Base-by-base conservation (phyloP, 23 tunicate species). In the Trididemnum clinides region DNA sequence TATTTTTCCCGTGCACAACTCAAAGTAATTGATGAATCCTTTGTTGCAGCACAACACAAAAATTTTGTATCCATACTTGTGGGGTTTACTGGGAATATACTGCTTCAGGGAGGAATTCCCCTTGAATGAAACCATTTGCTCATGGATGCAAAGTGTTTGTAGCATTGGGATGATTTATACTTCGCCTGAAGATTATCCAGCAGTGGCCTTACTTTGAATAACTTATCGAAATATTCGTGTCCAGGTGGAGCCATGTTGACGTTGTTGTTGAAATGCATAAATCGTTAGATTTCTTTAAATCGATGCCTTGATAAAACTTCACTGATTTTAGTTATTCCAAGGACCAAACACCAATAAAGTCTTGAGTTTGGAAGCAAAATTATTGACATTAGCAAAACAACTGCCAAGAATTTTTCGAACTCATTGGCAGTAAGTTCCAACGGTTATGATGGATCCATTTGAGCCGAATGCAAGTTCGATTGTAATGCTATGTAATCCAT, bases 81-180 rank as follows among this genome's bases (percentile, higher is more conserved):
- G 77, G 12, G 77, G 77, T 71, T 71, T 71, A 15, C 19, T 28
- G 28, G 81, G 81, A 2, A 74, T 39, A 39, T 39, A 74, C 58
- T 74, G 81, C 57, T 74, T 74, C 27, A 74, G 25, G 6, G 15
- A 74, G 6, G 81, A 74, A 7, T 74, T 39, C 28, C 28, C 84
- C 25, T 79, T 79, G 28, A 76, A 76, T 25, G 82, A 66, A 28
- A 76, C 30, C 82, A 76, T 76, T 39, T 37, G 65, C 23, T 79
- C 84, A 57, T 79, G 72, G 2, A 79, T 25, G 37, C 70, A 26
- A 10, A 51, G 71, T 4, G 23, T 79, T 79, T 79, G 70, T 21
- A 3, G 20, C 39, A 31, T n/a, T 30, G 69, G 58, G 12, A 74
- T 39, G 29, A 38, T 5, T 69, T 69, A 21, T 28, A 69, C 30